Conservation (phyloP, 2,797 vertebrate genomes). For the Pterois miles region DNA sequence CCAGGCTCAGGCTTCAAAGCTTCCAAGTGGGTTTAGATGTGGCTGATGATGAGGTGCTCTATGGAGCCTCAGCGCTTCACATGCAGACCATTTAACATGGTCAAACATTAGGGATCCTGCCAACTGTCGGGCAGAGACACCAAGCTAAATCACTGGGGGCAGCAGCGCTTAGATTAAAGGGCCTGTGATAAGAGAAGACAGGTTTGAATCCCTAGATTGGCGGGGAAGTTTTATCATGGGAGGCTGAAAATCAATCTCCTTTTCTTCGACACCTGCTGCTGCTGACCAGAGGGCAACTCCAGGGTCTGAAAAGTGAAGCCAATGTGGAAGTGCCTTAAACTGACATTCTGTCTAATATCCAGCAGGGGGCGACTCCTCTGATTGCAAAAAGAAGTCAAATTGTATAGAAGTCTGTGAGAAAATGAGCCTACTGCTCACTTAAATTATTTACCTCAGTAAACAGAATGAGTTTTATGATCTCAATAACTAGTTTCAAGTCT, state of each 20-base stretch:
- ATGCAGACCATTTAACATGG: conserved; percentile 27
- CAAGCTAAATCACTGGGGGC: conserved; percentile 3
- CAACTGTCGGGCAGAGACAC: conserved; percentile 25
- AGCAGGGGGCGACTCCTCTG: too few species aligned
- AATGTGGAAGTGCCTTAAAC: too few species aligned
- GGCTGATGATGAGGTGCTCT: conserved; percentile 47
- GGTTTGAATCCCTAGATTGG: background rate
- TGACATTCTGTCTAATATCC: too few species aligned
- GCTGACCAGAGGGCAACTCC: too few species aligned
- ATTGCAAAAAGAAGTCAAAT: too few species aligned
- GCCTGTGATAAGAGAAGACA: conserved; percentile 8
- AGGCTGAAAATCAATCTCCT: background rate
- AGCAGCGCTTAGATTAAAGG: background rate
- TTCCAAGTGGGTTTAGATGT: conserved; percentile 64
- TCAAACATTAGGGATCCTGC: conserved; percentile 39
- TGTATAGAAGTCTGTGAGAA: too few species aligned
- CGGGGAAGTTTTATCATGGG: background rate
- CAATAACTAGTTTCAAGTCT: fast-evolving
- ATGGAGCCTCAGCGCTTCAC: conserved; percentile 29
- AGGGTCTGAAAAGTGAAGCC: too few species aligned
- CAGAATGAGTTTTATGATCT: too few species aligned
- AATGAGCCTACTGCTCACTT: too few species aligned
- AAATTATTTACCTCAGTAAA: too few species aligned
- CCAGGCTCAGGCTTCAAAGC: conserved; percentile 77
- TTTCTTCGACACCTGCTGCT: background rate